These are phyloP conservation scores for Strigamia maritima DNA, from an alignment of 2,888 invertebrate species.

Conservation along the genomic window DNA sequence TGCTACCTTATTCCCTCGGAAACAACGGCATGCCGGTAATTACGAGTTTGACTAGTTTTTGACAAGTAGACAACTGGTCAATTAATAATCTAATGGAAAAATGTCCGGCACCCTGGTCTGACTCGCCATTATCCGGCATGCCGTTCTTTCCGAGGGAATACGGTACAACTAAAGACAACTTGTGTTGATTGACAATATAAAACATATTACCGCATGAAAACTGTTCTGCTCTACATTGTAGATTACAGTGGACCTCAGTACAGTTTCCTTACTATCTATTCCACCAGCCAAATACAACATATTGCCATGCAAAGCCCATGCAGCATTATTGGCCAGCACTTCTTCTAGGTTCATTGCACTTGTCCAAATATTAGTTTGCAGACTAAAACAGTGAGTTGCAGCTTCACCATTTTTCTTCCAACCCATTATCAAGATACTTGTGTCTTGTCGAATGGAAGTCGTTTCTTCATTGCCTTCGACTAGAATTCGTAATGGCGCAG, in stretches of 20 bases:
- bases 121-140: too few relatives aligned
- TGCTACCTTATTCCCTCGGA: too few relatives aligned
- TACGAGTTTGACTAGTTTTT: too few relatives aligned
- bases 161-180: too few relatives aligned
- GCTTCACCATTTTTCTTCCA: background rate
- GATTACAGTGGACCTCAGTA: background rate
- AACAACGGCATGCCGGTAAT: too few relatives aligned
- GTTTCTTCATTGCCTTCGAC: background rate
- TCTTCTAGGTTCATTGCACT: background rate
- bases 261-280: background rate
- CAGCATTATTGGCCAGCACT: background rate
- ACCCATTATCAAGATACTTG: background rate
- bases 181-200: too few relatives aligned
- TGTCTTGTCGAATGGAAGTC: background rate
- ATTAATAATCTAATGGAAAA: too few relatives aligned
- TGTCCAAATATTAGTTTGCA: slow-evolving; percentile 15
- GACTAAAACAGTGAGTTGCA: background rate
- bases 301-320: slow-evolving; percentile 1
- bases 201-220: too few relatives aligned
- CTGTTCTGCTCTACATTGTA: background rate
- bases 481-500: background rate
- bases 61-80: too few relatives aligned
- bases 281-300: slow-evolving; percentile 16
- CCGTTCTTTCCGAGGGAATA: too few relatives aligned
- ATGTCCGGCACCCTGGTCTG: too few relatives aligned